phyloP scores from a whole-genome alignment of 2,888 invertebrate genomes.

The Papilio elwesi region DNA sequence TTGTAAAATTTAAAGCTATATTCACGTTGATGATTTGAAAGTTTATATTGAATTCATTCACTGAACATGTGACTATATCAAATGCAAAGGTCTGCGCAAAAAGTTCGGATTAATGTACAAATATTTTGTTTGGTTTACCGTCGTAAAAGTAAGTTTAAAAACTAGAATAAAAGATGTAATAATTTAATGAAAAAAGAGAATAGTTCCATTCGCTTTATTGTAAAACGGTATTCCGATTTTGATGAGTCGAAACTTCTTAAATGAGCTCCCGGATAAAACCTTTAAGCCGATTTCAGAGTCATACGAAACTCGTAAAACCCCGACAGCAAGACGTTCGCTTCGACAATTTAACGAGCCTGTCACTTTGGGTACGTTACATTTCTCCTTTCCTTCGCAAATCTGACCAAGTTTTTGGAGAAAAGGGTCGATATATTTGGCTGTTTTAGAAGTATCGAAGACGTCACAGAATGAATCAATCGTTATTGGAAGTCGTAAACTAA shows the following conservation, averaged over 20 bases:
- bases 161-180: constrained; percentile 38
- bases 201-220: constrained; percentile 56
- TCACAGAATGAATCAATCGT: constrained; percentile 56
- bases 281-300: constrained; percentile 68
- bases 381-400: constrained; percentile 73
- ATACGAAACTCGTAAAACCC: constrained; percentile 78
- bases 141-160: too few relatives aligned
- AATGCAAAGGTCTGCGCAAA: too few relatives aligned
- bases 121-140: too few relatives aligned
- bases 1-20: too few relatives aligned
- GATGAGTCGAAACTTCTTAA: constrained; percentile 74
- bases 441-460: constrained; percentile 61
- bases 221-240: constrained; percentile 63
- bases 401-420: constrained; percentile 61
- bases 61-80: too few relatives aligned
- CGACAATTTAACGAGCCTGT: constrained; percentile 72
- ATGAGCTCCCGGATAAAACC: constrained; percentile 71
- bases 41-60: too few relatives aligned
- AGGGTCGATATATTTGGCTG: constrained; percentile 66
- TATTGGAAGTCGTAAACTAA: constrained; percentile 64
- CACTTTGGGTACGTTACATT: constrained; percentile 70
- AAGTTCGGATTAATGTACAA: too few relatives aligned
- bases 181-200: constrained; percentile 48
- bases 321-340: constrained; percentile 59
- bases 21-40: too few relatives aligned